phyloP scores from a whole-genome alignment of 1,140 invertebrate genomes.

The Meloidogyne floridensis region DNA sequence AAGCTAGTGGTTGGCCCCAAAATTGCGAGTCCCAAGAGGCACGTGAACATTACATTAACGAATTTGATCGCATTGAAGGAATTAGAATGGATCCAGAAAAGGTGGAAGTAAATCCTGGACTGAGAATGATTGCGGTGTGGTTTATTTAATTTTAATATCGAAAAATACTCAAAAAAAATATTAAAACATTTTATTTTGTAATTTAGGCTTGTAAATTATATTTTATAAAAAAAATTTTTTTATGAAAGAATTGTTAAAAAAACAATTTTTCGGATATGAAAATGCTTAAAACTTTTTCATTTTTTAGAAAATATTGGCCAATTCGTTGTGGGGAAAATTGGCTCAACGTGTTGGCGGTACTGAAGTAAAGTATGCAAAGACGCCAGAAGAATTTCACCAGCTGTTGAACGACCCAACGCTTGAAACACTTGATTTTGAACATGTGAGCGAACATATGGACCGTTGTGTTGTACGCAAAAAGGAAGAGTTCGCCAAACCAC shows the following conservation, averaged over 20 bases:
- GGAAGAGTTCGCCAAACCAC: slow-evolving; percentile 1
- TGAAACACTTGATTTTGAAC: slow-evolving; percentile 21
- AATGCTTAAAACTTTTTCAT: no score
- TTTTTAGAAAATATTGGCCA: slow-evolving; percentile 19
- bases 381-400: slow-evolving; percentile 12
- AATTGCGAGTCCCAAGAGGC: background rate
- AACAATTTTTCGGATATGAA: no score
- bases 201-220: no score
- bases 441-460: slow-evolving; percentile 18
- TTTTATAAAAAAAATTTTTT: no score
- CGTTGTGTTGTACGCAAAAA: slow-evolving; percentile 2
- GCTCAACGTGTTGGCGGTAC: slow-evolving; percentile 15
- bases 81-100: slow-evolving; percentile 18
- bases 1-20: background rate
- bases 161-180: no score
- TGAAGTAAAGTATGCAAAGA: slow-evolving; percentile 12
- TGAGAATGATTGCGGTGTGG: slow-evolving; percentile 8
- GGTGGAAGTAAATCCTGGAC: slow-evolving; percentile 22
- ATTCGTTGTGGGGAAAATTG: slow-evolving; percentile 33
- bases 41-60: no score
- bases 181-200: no score
- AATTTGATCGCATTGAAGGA: slow-evolving; percentile 12
- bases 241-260: no score
- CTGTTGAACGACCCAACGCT: slow-evolving; percentile 8
- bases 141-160: no score